These are phyloP conservation scores for Tillus elongatus DNA, from an alignment of 2,888 invertebrate species.

Conservation along the genomic window DNA sequence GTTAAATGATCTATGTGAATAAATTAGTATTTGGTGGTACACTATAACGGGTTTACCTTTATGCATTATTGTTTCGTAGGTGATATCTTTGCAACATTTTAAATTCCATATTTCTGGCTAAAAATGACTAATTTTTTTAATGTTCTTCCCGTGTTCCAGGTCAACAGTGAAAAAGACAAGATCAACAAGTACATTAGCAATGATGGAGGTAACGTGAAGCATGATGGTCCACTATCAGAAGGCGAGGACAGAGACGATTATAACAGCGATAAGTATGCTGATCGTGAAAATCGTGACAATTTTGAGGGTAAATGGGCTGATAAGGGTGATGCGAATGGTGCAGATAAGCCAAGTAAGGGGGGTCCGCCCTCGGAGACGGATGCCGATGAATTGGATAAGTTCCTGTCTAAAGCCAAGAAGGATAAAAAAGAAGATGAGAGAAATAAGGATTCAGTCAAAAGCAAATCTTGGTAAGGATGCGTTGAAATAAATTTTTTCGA, in stretches of 20 bases:
- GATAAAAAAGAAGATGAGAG: conserved; percentile 50
- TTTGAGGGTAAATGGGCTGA: conserved; percentile 60
- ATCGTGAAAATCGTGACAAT: conserved; percentile 54
- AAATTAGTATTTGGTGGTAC: too few relatives aligned
- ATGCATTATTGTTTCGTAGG: too few relatives aligned
- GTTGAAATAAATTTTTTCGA: too few relatives aligned
- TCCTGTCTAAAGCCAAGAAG: conserved; percentile 48
- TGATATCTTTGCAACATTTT: too few relatives aligned
- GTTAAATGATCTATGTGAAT: too few relatives aligned
- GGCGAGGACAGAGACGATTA: conserved; percentile 51
- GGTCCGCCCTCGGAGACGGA: conserved; percentile 32
- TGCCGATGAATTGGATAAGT: conserved; percentile 50
- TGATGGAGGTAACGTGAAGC: conserved; percentile 40
- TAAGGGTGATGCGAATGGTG: conserved; percentile 33
- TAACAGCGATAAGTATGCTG: conserved; percentile 42
- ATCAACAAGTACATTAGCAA: conserved; percentile 48
- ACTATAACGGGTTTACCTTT: too few relatives aligned
- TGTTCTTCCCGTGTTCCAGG: too few relatives aligned
- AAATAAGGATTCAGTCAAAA: conserved; percentile 44
- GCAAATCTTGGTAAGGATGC: conserved; percentile 29
- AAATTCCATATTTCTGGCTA: too few relatives aligned
- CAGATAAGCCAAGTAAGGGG: conserved; percentile 19
- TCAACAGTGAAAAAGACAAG: conserved; percentile 49
- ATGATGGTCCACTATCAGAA: conserved; percentile 50
- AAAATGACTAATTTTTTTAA: too few relatives aligned